Base-by-base conservation (phyloP, 2,888 invertebrate species). In the Lasioglossum oenotherae region DNA sequence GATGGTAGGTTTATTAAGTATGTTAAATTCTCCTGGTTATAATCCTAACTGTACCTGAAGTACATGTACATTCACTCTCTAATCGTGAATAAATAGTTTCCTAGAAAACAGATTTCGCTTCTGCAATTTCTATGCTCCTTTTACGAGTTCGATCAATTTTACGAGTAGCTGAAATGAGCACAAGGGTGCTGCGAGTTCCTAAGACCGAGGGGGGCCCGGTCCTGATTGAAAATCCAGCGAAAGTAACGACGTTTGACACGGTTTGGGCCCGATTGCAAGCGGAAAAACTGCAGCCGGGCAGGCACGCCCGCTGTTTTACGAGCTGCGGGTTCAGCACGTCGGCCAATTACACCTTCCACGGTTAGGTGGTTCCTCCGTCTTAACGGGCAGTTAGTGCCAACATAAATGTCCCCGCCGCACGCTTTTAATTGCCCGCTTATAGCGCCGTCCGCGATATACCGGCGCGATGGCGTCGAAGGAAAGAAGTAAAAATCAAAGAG, bases 341-440 rank as follows among this genome's bases (percentile, higher is more conserved):
- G 91, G 89, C 93, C 94, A 94, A 94, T 94, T 94, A 94, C 93
- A 94, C 92, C 93, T 93, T 93, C 91, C 93, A 92, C 92, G 91
- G 91, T 93, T 92, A 93, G 92, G 92, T 90, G 92, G 92, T 91
- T 93, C 91, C 91, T 91, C 81, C 91, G 92, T 93, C 92, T 94
- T 93, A 94, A 94, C 92, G 93, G 94, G 91, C 94, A 93, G 93
- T 94, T 94, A 94, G 92, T 92, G 92, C 90, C 91, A 91, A 92
- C 94, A 92, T 93, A 93, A 94, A 94, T 94, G 93, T 94, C 93
- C 89, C 90, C 85, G 91, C 87, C 84, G 92, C 89, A 90, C 88
- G 92, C 91, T 93, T 94, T 94, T 94, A 94, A 94, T 94, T 94
- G 93, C 91, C 85, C 87, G 91, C 81, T 87, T 88, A 89, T 83